These are phyloP conservation scores for Agrotis ipsilon DNA, from an alignment of 2,888 invertebrate species.

Conservation along the genomic window DNA sequence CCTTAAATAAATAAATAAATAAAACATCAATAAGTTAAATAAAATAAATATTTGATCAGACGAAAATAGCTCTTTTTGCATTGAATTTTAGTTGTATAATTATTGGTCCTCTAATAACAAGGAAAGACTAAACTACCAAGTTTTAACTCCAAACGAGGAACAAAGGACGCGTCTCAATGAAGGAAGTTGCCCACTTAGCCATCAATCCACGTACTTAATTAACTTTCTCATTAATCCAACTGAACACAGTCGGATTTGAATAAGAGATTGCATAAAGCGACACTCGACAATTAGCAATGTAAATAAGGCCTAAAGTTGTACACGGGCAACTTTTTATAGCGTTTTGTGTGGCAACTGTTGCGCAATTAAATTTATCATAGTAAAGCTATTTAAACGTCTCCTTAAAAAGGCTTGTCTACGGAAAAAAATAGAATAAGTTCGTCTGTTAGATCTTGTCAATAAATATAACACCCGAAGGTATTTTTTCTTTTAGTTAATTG, in stretches of 20 bases:
- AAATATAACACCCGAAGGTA: too few species aligned
- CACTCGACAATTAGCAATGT: conserved; percentile 74
- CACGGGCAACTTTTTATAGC: conserved; percentile 36
- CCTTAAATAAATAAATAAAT: too few species aligned
- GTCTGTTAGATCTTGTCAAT: too few species aligned
- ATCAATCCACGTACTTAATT: conserved; percentile 74
- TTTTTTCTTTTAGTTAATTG: too few species aligned
- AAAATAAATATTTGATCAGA: neutral
- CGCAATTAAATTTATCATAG: too few species aligned
- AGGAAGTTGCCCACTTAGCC: conserved; percentile 49
- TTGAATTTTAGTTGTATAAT: too few species aligned
- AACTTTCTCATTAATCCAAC: conserved; percentile 66
- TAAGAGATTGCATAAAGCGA: conserved; percentile 71
- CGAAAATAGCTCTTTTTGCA: too few species aligned
- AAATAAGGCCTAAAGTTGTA: conserved; percentile 60
- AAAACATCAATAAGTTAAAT: too few species aligned
- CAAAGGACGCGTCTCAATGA: conserved; percentile 8
- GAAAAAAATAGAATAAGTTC: too few species aligned
- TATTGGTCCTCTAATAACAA: too few species aligned
- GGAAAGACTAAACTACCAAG: neutral
- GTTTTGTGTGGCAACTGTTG: conserved; percentile 5
- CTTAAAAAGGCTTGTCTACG: too few species aligned
- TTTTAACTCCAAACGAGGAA: neutral
- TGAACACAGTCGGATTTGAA: conserved; percentile 68
- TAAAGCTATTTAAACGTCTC: too few species aligned